Evolutionary conservation across 2,113 vertebrate species (phyloP), one percentile per base, ranked within the genome.

Genomic region (Lontra canadensis): DNA sequence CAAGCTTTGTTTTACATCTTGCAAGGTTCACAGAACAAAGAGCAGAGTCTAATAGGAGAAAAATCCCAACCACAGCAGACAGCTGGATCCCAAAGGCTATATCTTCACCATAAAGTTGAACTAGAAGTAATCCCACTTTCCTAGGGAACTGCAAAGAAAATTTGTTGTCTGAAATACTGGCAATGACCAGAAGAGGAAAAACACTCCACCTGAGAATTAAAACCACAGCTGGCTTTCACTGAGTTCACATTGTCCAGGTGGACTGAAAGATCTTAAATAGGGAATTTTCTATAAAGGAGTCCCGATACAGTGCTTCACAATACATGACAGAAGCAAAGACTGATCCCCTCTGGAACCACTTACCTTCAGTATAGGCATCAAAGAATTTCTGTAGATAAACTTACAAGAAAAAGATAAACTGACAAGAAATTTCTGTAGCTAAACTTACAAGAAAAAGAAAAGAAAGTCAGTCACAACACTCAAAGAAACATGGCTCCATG

Each of bases 141-240:
- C 42, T 76, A 61, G 47, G 79, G 11, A 71, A 83, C 47, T 44
- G 20, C 65, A 15, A 39, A 2, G 34, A 39, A 31, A 49, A 57
- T 44, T 49, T 39, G 57, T 52, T 55, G 20, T 61, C 44, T 52
- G 61, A 79, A 69, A 47, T 47, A 7, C 55, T 74, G 10, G 4
- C 29, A 86, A 78, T 96, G 95, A 93, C 85, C 29, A n/a, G 88
- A 52, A 61, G 26, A 88, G 36, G 61, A 86, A 20, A 34, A 82
- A 20, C 7, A 2, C 36, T 44, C 3, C 12, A 4, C n/a, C 42
- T n/a, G 47, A 81, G 80, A 52, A 42, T 25, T 13, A 2, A 17
- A 39, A n/a, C 31, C 3, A 44, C 25, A 13, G 25, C 84, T 63
- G 26, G 13, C 47, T 74, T 29, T 49, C 17, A 13, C 14, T 18